Percentiles rank a stretch among this genome's conserved stretches.
These are phyloP conservation scores for Hydropsyche betteni DNA, from an alignment of 2,888 invertebrate species.

Conservation along the genomic window DNA sequence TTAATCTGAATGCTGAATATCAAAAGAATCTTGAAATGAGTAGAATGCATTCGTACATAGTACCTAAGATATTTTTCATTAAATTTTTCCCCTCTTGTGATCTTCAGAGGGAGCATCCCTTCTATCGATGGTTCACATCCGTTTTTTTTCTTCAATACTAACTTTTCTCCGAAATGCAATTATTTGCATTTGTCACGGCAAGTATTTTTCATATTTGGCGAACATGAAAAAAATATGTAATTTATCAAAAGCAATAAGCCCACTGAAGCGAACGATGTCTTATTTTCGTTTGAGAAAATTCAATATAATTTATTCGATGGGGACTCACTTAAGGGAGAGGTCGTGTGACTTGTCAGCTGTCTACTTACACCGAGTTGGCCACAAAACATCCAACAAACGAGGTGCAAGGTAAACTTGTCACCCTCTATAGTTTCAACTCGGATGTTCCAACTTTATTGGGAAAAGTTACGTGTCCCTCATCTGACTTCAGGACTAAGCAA, in stretches of 20 bases:
- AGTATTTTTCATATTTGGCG: no score
- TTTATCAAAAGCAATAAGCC: no score
- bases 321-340: slow-evolving; percentile 9
- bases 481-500: slow-evolving; percentile 26
- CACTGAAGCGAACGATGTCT: no score
- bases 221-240: neutral
- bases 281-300: neutral
- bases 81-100: slow-evolving; percentile 39
- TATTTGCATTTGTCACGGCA: slow-evolving; percentile 43
- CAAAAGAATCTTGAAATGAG: slow-evolving; percentile 36
- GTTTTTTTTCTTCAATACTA: slow-evolving; percentile 29
- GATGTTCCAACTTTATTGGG: slow-evolving; percentile 34
- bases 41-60: slow-evolving; percentile 34
- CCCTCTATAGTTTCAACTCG: slow-evolving; percentile 35
- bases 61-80: slow-evolving; percentile 42
- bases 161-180: slow-evolving; percentile 44
- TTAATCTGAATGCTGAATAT: slow-evolving; percentile 38
- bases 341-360: slow-evolving; percentile 33
- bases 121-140: slow-evolving; percentile 29
- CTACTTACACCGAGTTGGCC: slow-evolving; percentile 28
- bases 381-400: slow-evolving; percentile 33
- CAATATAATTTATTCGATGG: neutral
- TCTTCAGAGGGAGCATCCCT: neutral
- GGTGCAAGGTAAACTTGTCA: slow-evolving; percentile 35
- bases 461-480: slow-evolving; percentile 34